Percentiles rank a stretch among this genome's conserved stretches.
These are phyloP conservation scores for Pachycephala philippinensis DNA, from an alignment of 2,113 vertebrate genomes.

Conservation along the genomic window DNA sequence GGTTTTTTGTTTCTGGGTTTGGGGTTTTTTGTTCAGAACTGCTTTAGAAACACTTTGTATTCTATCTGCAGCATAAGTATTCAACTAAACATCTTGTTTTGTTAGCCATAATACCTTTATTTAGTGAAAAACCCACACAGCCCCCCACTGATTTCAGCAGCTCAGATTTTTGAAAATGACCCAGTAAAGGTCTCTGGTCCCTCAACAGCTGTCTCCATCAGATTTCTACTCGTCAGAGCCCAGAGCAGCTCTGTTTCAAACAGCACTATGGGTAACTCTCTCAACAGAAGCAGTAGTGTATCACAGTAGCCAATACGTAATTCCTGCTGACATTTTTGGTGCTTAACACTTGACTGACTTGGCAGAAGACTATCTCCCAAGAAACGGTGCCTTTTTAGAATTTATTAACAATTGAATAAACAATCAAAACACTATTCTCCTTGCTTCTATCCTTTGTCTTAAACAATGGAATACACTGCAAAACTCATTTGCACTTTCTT, in stretches of 20 bases:
- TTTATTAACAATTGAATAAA: not conserved
- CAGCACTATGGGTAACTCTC: not conserved
- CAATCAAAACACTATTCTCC: not conserved
- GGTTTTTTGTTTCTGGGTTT: not conserved
- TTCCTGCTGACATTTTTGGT: not conserved
- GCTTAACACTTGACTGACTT: not conserved
- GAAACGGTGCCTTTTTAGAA: not conserved
- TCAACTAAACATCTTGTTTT: conserved; percentile 10
- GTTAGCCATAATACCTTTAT: conserved; percentile 1
- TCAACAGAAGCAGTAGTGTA: not conserved
- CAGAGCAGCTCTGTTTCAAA: conserved; percentile 23
- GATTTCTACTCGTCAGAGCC: conserved; percentile 36
- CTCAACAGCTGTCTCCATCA: not conserved
- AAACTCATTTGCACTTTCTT: not conserved
- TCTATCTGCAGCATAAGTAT: not conserved
- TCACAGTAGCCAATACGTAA: not conserved
- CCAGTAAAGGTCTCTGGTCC: conserved; percentile 19
- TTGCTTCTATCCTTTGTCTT: not conserved
- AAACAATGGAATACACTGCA: not conserved
- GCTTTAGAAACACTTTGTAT: not conserved
- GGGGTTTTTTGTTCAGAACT: not conserved
- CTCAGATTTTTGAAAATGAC: conserved; percentile 17
- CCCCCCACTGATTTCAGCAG: not conserved
- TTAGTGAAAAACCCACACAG: not conserved
- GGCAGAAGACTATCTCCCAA: not conserved